A percentile compares a stretch with the other conserved stretches of the same genome.
Conservation (phyloP, 1,140 invertebrate genomes). For the Tetragnatha versicolor region DNA sequence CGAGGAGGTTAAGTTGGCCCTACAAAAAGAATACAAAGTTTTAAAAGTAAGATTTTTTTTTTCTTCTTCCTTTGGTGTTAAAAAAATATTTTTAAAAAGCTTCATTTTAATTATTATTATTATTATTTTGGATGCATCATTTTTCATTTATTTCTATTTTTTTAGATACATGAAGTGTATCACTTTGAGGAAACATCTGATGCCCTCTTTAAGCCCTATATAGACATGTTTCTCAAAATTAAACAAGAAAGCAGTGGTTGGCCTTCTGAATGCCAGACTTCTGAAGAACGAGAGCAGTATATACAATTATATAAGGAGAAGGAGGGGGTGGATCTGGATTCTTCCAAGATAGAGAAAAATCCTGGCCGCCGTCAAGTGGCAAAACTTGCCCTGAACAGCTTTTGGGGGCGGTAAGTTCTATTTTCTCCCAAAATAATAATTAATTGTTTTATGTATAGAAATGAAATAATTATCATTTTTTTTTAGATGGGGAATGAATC, state of each 20-base stretch:
- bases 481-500: conserved; percentile 8
- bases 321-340: background rate
- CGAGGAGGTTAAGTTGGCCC: conserved; percentile 62
- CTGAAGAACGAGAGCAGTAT: background rate
- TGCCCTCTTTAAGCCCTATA: background rate
- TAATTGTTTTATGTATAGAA: background rate
- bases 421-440: background rate
- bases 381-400: too few species aligned
- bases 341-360: too few species aligned
- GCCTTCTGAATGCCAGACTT: background rate
- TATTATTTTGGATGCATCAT: background rate
- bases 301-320: background rate
- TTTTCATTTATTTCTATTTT: background rate
- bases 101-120: background rate
- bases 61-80: conserved; percentile 1
- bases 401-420: too few species aligned
- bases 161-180: too few species aligned
- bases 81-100: background rate
- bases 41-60: too few species aligned
- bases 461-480: background rate
- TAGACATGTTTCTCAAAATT: too few species aligned
- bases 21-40: conserved; percentile 62
- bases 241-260: too few species aligned
- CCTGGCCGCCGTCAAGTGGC: too few species aligned
- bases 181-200: background rate